Conservation (phyloP, 1,140 invertebrate genomes). For the Zaprionus taronus region DNA sequence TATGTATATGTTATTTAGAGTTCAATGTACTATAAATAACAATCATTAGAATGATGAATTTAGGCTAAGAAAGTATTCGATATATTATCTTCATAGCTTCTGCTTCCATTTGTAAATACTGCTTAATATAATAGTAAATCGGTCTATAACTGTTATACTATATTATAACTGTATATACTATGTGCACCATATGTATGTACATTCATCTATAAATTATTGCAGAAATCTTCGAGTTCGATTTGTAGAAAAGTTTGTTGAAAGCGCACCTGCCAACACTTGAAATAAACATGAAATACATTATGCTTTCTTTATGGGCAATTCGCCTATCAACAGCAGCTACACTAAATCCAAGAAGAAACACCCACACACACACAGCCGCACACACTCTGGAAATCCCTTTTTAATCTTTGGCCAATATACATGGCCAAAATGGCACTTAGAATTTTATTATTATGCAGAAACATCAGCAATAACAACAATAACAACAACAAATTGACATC, state of each 20-base stretch:
- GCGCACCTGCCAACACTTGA: neutral
- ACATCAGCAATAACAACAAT: conserved; percentile 52
- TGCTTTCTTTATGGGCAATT: conserved; percentile 68
- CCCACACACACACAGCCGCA: conserved; percentile 14
- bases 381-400: conserved; percentile 58
- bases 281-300: conserved; percentile 38
- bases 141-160: neutral
- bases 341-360: conserved; percentile 5
- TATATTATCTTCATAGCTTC: too few relatives aligned
- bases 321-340: conserved; percentile 40
- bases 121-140: neutral
- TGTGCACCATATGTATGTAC: neutral
- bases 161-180: neutral
- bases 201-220: neutral
- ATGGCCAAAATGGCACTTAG: conserved; percentile 73
- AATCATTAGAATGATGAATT: too few relatives aligned
- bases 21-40: too few relatives aligned
- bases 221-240: neutral
- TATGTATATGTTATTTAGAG: too few relatives aligned
- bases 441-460: conserved; percentile 74
- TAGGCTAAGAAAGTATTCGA: neutral
- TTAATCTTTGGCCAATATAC: conserved; percentile 76
- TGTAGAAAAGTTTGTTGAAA: neutral
- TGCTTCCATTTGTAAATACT: too few relatives aligned
- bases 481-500: conserved; percentile 68